Evolutionary conservation across 2,888 invertebrate genomes (phyloP).

Genomic region (Andricus curvator): DNA sequence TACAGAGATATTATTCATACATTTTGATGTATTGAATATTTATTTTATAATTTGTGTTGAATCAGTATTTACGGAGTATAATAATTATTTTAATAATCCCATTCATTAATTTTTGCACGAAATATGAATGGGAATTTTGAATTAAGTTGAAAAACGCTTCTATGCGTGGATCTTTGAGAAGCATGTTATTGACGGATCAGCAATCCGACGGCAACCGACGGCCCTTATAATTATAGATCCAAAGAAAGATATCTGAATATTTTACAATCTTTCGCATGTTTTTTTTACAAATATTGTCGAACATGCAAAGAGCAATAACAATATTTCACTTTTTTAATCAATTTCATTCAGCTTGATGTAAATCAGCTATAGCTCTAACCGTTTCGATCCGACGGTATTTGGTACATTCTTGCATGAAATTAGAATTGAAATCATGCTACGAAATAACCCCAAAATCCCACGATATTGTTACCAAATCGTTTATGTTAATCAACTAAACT

Average conservation of each 20-base stretch:
- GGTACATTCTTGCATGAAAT: not conserved
- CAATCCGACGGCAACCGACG: not conserved
- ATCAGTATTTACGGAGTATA: no score
- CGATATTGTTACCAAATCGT: not conserved
- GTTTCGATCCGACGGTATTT: constrained; percentile 1
- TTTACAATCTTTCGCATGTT: not conserved
- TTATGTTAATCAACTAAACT: not conserved
- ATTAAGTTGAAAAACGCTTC: not conserved
- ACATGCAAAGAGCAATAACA: not conserved
- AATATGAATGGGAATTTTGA: not conserved
- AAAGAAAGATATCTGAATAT: not conserved
- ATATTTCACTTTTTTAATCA: not conserved
- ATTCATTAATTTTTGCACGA: no score
- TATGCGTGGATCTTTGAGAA: not conserved
- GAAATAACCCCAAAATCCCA: not conserved
- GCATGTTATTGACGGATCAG: not conserved
- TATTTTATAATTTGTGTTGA: no score
- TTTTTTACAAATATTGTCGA: not conserved
- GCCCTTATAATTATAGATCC: not conserved
- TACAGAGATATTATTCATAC: no score
- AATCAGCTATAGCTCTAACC: not conserved
- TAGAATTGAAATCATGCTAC: not conserved
- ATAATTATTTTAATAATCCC: no score
- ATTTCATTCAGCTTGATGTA: not conserved
- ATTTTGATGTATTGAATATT: no score